Evolutionary conservation across 2,113 vertebrate species (phyloP).

Genomic region (Elachura formosa): DNA sequence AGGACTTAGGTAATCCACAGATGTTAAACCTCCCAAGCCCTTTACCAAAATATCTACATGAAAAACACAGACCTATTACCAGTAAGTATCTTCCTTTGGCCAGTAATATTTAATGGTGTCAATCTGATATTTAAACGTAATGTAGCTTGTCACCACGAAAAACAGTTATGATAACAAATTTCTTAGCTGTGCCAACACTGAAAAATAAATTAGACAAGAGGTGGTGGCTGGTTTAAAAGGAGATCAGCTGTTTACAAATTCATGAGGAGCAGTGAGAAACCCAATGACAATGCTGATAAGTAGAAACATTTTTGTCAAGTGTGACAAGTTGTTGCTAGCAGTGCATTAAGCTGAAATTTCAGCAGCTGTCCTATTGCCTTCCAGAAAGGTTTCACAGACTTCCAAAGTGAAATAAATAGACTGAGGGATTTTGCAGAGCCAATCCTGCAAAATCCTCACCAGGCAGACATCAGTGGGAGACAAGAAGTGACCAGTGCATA

Average conservation of each 20-base stretch:
- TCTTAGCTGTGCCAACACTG: not conserved
- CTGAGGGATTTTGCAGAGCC: not conserved
- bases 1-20: not conserved
- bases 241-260: slow-evolving; percentile 6
- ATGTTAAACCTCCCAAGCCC: not conserved
- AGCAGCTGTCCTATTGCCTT: not conserved
- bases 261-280: not conserved
- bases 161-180: not conserved
- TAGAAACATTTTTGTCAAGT: not conserved
- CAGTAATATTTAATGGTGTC: not conserved
- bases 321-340: not conserved
- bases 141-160: not conserved
- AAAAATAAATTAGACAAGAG: slow-evolving; percentile 8
- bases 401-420: not conserved
- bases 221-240: not conserved
- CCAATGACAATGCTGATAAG: not conserved
- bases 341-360: not conserved
- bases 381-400: not conserved
- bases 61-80: not conserved
- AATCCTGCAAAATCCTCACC: not conserved
- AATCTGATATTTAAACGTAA: not conserved
- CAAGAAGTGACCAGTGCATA: not conserved
- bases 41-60: not conserved
- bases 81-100: not conserved
- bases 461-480: not conserved